Evolutionary conservation across 2,113 vertebrate species (phyloP).

Genomic region (Butorides virescens): DNA sequence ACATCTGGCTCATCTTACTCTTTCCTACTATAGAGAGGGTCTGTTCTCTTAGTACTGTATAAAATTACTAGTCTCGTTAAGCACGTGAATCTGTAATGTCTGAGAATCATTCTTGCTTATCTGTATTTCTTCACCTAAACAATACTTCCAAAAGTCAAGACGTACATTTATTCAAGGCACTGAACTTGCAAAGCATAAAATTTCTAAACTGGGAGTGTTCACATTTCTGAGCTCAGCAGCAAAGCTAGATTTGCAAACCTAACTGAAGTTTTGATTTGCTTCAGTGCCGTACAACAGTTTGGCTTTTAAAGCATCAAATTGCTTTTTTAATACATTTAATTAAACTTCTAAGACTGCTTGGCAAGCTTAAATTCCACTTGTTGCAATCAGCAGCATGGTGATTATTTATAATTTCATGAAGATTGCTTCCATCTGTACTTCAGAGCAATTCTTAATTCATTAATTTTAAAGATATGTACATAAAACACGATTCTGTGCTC

Average conservation of each 20-base stretch:
- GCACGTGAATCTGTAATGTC: not conserved
- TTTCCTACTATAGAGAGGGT: not conserved
- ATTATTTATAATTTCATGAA: slow-evolving; percentile 64
- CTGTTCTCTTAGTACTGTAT: not conserved
- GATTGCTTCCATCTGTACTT: slow-evolving; percentile 46
- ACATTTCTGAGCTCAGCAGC: slow-evolving; percentile 5
- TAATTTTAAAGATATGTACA: slow-evolving; percentile 48
- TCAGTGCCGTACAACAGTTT: slow-evolving; percentile 41
- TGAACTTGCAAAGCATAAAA: not conserved
- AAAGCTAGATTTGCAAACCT: not conserved
- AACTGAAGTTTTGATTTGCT: slow-evolving; percentile 47
- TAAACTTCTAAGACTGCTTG: slow-evolving; percentile 53
- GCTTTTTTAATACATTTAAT: slow-evolving; percentile 53
- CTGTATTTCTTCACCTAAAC: slow-evolving; percentile 1
- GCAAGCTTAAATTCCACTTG: slow-evolving; percentile 51
- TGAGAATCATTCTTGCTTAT: slow-evolving; percentile 37
- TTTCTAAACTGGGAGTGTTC: not conserved
- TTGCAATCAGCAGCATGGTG: slow-evolving; percentile 54
- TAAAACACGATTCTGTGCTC: slow-evolving; percentile 13
- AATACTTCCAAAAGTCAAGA: not conserved
- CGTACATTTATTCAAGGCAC: not conserved
- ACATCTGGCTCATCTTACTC: not conserved
- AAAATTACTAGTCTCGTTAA: slow-evolving; percentile 20
- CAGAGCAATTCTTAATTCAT: slow-evolving; percentile 60
- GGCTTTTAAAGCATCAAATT: slow-evolving; percentile 51